These are phyloP conservation scores for Chaetodon auriga DNA, from an alignment of 2,113 vertebrate species.

Conservation along the genomic window DNA sequence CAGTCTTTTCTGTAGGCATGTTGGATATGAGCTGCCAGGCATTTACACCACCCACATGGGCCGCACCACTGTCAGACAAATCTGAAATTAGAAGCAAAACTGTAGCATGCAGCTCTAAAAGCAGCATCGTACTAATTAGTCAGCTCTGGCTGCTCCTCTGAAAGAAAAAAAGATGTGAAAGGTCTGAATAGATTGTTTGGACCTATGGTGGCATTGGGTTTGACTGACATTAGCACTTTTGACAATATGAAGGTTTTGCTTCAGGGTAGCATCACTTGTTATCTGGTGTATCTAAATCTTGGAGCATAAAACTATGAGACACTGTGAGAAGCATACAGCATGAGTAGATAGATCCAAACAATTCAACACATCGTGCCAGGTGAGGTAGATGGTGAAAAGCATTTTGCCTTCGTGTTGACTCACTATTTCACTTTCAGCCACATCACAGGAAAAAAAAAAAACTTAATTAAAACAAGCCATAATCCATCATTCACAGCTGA, in stretches of 20 bases:
- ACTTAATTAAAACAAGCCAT: constrained; percentile 67
- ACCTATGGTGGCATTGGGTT: neutral
- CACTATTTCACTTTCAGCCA: constrained; percentile 44
- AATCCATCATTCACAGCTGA: constrained; percentile 76
- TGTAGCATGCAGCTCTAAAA: constrained; percentile 47
- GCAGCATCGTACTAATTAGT: constrained; percentile 61
- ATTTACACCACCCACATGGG: constrained; percentile 69
- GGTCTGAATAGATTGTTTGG: constrained; percentile 21
- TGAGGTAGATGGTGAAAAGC: constrained; percentile 17
- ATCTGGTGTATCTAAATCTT: neutral
- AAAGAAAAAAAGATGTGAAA: constrained; percentile 47
- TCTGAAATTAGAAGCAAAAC: constrained; percentile 59
- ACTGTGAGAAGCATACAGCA: constrained; percentile 14
- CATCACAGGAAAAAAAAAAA: constrained; percentile 35
- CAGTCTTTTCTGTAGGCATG: constrained; percentile 30
- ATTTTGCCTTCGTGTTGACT: constrained; percentile 17
- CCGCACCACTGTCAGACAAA: constrained; percentile 56
- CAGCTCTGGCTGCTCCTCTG: constrained; percentile 32
- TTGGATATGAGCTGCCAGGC: constrained; percentile 55
- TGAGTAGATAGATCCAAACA: constrained; percentile 36
- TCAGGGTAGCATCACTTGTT: constrained; percentile 15
- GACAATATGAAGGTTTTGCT: constrained; percentile 42
- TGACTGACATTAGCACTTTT: constrained; percentile 44
- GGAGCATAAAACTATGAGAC: constrained; percentile 7
- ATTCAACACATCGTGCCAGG: constrained; percentile 7